Evolutionary conservation across 2,113 vertebrate genomes (phyloP).

Genomic region (Larimichthys polyactis): DNA sequence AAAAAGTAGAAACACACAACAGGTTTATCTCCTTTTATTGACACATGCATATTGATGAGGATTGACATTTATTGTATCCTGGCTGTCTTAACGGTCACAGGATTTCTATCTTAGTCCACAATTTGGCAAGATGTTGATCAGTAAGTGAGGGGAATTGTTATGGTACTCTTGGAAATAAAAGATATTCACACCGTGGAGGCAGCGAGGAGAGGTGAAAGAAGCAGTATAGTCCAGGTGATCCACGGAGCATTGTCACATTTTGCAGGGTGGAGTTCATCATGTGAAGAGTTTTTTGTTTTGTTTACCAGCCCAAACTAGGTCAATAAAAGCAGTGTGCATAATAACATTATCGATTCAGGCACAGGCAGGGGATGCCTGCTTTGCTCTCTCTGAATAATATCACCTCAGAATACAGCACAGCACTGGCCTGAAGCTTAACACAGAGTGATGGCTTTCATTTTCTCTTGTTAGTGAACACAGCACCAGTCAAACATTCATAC

Average conservation of each 20-base stretch:
- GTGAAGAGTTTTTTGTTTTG: background rate
- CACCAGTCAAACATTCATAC: background rate
- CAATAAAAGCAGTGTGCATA: slow-evolving; percentile 55
- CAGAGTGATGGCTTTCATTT: slow-evolving; percentile 37
- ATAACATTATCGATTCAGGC: slow-evolving; percentile 32
- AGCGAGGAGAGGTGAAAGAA: slow-evolving; percentile 15
- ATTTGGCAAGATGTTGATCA: slow-evolving; percentile 18
- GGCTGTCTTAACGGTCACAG: background rate
- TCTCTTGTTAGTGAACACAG: slow-evolving; percentile 5
- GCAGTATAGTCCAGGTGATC: slow-evolving; percentile 25
- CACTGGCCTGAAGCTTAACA: slow-evolving; percentile 2
- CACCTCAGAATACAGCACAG: slow-evolving; percentile 51
- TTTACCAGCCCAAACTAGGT: slow-evolving; percentile 35
- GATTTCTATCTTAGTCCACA: slow-evolving; percentile 12
- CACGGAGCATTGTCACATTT: background rate
- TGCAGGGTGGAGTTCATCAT: background rate
- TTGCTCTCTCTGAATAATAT: slow-evolving; percentile 43
- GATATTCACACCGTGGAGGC: slow-evolving; percentile 28
- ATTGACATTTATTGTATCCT: slow-evolving; percentile 66
- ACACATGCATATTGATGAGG: slow-evolving; percentile 93
- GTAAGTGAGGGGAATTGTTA: background rate
- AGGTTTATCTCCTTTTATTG: slow-evolving; percentile 94
- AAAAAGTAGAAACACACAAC: slow-evolving; percentile 11
- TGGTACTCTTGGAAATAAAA: slow-evolving; percentile 28
- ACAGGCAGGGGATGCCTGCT: background rate